Evolutionary conservation across 2,113 vertebrate species (phyloP).

Genomic region (Indri indri): DNA sequence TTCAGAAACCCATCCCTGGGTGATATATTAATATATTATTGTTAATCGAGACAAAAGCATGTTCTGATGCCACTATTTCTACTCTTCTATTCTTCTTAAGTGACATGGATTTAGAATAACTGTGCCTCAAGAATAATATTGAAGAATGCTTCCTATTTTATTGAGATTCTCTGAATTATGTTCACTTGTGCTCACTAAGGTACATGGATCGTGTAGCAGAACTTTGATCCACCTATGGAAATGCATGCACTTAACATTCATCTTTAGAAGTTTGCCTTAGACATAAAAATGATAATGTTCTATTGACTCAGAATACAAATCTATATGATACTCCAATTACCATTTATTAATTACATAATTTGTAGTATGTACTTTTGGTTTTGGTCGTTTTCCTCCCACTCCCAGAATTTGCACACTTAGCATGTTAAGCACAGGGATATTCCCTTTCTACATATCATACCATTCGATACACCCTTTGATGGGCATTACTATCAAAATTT

Average conservation of each 20-base stretch:
- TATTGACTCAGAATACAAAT: not conserved
- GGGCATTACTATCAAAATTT: not conserved
- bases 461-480: not conserved
- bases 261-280: not conserved
- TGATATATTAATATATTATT: not conserved
- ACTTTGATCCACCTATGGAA: not conserved
- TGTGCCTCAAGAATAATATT: not conserved
- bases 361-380: not conserved
- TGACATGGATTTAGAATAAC: not conserved
- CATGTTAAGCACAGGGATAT: not conserved
- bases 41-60: not conserved
- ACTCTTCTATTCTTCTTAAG: not conserved
- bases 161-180: not conserved
- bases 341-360: not conserved
- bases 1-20: not conserved
- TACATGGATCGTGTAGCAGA: not conserved
- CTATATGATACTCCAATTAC: not conserved
- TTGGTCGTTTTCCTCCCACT: not conserved
- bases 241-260: not conserved
- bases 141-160: not conserved
- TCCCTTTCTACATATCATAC: not conserved
- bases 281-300: not conserved
- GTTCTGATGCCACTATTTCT: not conserved
- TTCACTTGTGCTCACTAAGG: not conserved
- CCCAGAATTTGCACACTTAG: not conserved